A percentile compares a stretch with the other conserved stretches of the same genome.
Conservation (phyloP, 2,888 invertebrate genomes). For the Ormyrus pomaceus region DNA sequence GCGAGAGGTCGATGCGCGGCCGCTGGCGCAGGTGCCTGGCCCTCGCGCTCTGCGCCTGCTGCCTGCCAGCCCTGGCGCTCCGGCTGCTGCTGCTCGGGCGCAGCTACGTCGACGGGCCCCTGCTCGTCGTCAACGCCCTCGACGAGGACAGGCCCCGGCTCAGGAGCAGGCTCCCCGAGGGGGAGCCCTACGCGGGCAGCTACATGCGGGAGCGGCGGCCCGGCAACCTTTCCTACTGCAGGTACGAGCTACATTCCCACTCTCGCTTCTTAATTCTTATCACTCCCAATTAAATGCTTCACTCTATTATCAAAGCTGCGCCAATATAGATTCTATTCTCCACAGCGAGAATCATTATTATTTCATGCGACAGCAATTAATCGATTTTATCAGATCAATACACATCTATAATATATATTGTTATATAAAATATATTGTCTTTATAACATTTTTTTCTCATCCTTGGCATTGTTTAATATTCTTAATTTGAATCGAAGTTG, state of each 20-base stretch:
- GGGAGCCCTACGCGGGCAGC: constrained; percentile 68
- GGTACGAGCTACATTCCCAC: constrained; percentile 12
- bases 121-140: neutral
- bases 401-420: no score
- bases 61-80: constrained; percentile 43
- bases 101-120: neutral
- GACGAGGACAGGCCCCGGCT: neutral
- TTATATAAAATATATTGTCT: no score
- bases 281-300: no score
- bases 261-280: no score
- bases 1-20: constrained; percentile 57
- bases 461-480: no score
- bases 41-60: constrained; percentile 60
- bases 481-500: no score
- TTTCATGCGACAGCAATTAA: no score
- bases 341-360: no score
- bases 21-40: constrained; percentile 60
- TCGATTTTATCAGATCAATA: no score
- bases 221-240: constrained; percentile 78
- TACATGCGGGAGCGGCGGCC: constrained; percentile 75
- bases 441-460: no score
- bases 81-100: constrained; percentile 40
- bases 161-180: neutral
- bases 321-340: no score
- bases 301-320: no score